Evolutionary conservation across 2,888 invertebrate species (phyloP).

Genomic region (Cheilosia vulpina): DNA sequence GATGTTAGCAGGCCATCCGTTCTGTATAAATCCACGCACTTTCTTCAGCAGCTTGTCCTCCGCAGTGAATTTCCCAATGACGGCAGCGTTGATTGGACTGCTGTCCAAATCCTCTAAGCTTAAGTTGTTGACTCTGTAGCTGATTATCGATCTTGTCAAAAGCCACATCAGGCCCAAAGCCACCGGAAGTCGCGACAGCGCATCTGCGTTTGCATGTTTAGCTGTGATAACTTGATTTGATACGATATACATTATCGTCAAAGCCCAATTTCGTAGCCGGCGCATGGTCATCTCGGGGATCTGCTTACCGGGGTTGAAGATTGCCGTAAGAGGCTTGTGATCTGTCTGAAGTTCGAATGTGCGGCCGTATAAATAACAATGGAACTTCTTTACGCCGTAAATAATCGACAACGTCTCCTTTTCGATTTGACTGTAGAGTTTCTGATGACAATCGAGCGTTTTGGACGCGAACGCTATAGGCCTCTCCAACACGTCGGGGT

Average conservation of each 20-base stretch:
- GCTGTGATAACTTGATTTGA: constrained; percentile 10
- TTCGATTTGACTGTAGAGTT: constrained; percentile 56
- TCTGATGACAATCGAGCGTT: constrained; percentile 56
- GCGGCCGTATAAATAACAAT: constrained; percentile 57
- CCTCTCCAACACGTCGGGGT: constrained; percentile 43
- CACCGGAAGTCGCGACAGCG: constrained; percentile 44
- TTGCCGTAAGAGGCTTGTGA: constrained; percentile 56
- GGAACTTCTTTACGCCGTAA: constrained; percentile 56
- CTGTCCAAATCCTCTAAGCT: not conserved
- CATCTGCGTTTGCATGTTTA: constrained; percentile 40
- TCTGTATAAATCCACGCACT: constrained; percentile 19
- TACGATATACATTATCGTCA: constrained; percentile 37
- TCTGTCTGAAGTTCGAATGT: constrained; percentile 41
- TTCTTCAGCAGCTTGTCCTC: constrained; percentile 17
- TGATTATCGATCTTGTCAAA: constrained; percentile 9
- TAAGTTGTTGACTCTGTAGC: constrained; percentile 3
- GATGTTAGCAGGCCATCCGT: constrained; percentile 28
- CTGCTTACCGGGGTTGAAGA: constrained; percentile 62
- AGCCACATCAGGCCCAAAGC: constrained; percentile 31
- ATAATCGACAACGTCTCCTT: too few species aligned
- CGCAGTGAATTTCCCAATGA: constrained; percentile 21
- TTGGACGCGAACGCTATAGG: constrained; percentile 68
- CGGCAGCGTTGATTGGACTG: constrained; percentile 7
- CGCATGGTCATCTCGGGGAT: constrained; percentile 63
- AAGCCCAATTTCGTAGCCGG: constrained; percentile 15